Conservation (phyloP, 2,888 invertebrate species). For the Bembecia ichneumoniformis region DNA sequence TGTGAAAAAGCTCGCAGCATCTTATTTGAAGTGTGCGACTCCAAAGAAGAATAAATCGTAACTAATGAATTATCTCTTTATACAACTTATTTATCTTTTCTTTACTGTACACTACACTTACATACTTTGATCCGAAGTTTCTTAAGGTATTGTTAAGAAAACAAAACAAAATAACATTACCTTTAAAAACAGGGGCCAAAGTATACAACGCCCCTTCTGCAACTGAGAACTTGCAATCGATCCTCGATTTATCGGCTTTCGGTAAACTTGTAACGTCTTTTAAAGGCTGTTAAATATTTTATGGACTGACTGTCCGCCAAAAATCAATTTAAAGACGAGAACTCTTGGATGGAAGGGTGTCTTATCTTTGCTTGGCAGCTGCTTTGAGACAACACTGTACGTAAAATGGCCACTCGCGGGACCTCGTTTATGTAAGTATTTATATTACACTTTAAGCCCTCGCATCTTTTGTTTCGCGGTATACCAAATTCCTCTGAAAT, state of each 20-base stretch:
- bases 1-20: too few species aligned
- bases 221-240: slow-evolving; percentile 16
- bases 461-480: slow-evolving; percentile 9
- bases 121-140: too few species aligned
- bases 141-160: not conserved
- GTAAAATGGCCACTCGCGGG: slow-evolving; percentile 12
- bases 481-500: not conserved
- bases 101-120: too few species aligned
- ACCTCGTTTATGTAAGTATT: slow-evolving; percentile 13
- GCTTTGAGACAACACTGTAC: slow-evolving; percentile 39
- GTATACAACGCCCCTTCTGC: not conserved
- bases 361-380: slow-evolving; percentile 55
- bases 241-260: slow-evolving; percentile 22
- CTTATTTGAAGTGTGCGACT: too few species aligned
- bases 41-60: too few species aligned
- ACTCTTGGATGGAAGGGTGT: slow-evolving; percentile 50
- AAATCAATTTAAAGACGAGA: slow-evolving; percentile 55
- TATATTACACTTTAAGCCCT: not conserved
- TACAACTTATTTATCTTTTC: too few species aligned
- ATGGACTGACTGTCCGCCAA: slow-evolving; percentile 34
- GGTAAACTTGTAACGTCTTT: slow-evolving; percentile 27
- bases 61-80: too few species aligned
- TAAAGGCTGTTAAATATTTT: slow-evolving; percentile 45
- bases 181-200: not conserved
- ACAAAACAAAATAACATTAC: not conserved